Base-by-base conservation (phyloP, 2,888 invertebrate genomes). In the Hyles lineata region DNA sequence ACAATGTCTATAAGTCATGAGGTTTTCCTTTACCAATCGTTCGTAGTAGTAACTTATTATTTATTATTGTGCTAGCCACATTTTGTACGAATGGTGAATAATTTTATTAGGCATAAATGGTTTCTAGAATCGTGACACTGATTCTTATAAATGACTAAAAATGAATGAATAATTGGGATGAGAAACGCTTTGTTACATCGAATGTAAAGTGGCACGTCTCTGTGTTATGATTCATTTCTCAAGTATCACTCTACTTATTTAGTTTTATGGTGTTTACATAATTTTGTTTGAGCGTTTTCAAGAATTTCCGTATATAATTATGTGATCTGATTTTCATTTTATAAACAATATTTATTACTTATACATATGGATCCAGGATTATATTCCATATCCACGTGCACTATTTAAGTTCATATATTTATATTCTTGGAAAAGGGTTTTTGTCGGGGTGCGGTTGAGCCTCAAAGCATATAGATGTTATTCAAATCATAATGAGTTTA, bases 201-300 rank as follows among this genome's bases (percentile, higher is more conserved):
- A 43, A 21, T n/a, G n/a, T 63, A 23, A 7, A 23, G 7, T 35
- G 71, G 62, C 62, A 71, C 62, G 50, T 43, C 6, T 11, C 9
- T 43, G 71, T 23, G 9, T 52, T 11, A 62, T 62, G 71, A 71
- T 25, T 62, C 32, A 62, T 62, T 32, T 4, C 50, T 15, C 17
- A 71, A 71, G 60, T 17, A 70, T 21, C 43, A 23, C 32, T 17
- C 19, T 71, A 7, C 25, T 60, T 29, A 9, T 17, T 11, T 55
- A 32, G 29, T 59, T 62, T 72, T 43, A 72, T 52, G 50, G 29
- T 8, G 23, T 29, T 25, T 63, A 63, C 32, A 72, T 63, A 58
- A 63, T 43, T 72, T 62, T 62, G 63, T 72, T 72, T 72, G 55
- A 4, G 9, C 62, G 23, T 50, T 25, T 72, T 32, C 21, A 17